Conservation (phyloP, 2,888 invertebrate genomes). For the Rhorus exstirpatorius region DNA sequence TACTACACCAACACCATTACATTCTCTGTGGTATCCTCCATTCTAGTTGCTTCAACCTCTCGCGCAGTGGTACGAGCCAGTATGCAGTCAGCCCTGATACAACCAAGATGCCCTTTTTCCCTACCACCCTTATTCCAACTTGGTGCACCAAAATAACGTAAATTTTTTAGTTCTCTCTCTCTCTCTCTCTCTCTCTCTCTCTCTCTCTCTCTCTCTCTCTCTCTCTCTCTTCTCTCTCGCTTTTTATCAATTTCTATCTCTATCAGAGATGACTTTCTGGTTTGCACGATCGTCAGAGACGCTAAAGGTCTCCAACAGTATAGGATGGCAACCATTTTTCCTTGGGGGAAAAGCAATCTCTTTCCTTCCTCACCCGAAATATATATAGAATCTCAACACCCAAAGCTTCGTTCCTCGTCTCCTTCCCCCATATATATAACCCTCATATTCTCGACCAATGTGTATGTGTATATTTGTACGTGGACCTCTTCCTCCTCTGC, state of each 20-base stretch:
- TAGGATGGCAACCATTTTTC: conserved; percentile 10
- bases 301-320: background rate
- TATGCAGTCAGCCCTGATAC: conserved; percentile 58
- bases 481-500: conserved; percentile 45
- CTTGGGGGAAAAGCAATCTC: conserved; percentile 19
- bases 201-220: conserved; percentile 14
- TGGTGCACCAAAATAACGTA: conserved; percentile 11
- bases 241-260: conserved; percentile 5
- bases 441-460: conserved; percentile 6
- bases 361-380: conserved; percentile 52
- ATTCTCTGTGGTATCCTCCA: conserved; percentile 66
- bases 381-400: background rate
- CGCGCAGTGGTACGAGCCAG: conserved; percentile 53
- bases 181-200: conserved; percentile 34
- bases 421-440: background rate
- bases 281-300: background rate
- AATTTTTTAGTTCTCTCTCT: conserved; percentile 25
- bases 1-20: conserved; percentile 80
- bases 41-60: conserved; percentile 29
- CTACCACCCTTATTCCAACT: conserved; percentile 31
- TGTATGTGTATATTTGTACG: conserved; percentile 19
- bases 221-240: no score
- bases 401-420: conserved; percentile 23
- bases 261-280: background rate
- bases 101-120: conserved; percentile 59